phyloP scores from a whole-genome alignment of 2,113 vertebrate species.

The Toxotes chatareus region DNA sequence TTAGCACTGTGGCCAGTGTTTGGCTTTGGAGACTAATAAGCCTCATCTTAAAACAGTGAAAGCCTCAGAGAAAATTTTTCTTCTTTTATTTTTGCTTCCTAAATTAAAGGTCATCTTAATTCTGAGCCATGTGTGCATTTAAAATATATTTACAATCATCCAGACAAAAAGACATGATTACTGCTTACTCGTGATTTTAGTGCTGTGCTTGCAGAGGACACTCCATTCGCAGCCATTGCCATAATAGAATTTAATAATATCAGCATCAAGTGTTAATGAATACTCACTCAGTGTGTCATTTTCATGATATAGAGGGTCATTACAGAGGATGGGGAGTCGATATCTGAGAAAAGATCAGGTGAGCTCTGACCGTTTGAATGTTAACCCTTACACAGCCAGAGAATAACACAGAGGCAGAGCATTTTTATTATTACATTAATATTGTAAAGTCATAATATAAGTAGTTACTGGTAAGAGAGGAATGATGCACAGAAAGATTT shows the following conservation, averaged over 20 bases:
- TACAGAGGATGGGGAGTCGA: conserved; percentile 70
- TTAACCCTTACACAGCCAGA: conserved; percentile 57
- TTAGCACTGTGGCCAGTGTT: conserved; percentile 63
- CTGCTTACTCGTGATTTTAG: conserved; percentile 35
- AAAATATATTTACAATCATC: conserved; percentile 30
- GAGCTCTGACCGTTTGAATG: conserved; percentile 60
- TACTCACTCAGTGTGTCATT: conserved; percentile 76
- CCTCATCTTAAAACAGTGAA: conserved; percentile 43
- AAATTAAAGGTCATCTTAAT: conserved; percentile 4
- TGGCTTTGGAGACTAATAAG: conserved; percentile 44
- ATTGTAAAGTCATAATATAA: neutral
- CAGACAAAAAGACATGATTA: conserved; percentile 20
- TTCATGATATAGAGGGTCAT: conserved; percentile 75
- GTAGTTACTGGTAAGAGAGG: neutral
- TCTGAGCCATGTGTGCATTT: neutral
- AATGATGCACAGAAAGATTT: neutral
- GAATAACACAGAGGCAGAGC: neutral
- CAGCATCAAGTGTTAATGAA: conserved; percentile 79
- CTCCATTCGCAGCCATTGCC: conserved; percentile 38
- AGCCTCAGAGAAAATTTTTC: neutral
- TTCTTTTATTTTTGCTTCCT: conserved; percentile 18
- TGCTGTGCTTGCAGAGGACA: conserved; percentile 24
- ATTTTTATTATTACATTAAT: neutral
- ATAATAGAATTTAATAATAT: conserved; percentile 75
- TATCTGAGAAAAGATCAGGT: conserved; percentile 70